Conservation (phyloP, 2,797 vertebrate genomes). For the Pantherophis alleghaniensis region DNA sequence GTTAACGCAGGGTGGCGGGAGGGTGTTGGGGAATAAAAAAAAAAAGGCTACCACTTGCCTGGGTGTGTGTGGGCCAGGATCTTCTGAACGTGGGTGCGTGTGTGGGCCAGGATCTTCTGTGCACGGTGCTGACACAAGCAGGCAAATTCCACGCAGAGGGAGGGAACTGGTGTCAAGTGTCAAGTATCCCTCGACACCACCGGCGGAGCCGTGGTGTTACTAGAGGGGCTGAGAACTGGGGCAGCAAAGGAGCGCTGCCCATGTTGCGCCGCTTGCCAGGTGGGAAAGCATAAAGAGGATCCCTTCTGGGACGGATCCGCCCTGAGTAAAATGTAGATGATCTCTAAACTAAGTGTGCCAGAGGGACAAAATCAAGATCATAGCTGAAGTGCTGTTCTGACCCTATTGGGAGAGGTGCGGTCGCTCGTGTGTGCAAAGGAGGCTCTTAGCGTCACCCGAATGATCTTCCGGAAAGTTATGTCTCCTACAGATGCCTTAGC, state of each 20-base stretch:
- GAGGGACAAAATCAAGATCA: background rate
- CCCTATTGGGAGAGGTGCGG: slow-evolving; percentile 10
- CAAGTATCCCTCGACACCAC: too few species aligned
- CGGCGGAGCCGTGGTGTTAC: too few species aligned
- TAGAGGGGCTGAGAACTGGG: background rate
- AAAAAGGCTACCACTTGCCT: slow-evolving; percentile 25
- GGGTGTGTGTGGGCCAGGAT: slow-evolving; percentile 26
- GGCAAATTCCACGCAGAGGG: slow-evolving; percentile 18
- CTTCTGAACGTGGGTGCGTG: slow-evolving; percentile 13
- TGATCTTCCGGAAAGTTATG: slow-evolving; percentile 36
- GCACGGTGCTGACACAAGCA: background rate
- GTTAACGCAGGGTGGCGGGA: background rate
- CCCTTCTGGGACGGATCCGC: slow-evolving; percentile 27
- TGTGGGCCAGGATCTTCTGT: slow-evolving; percentile 22
- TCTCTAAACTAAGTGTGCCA: slow-evolving; percentile 16
- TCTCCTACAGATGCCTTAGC: slow-evolving; percentile 6
- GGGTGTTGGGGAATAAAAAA: accelerated
- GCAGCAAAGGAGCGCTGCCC: background rate
- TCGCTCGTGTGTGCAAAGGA: background rate
- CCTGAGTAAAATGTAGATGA: background rate
- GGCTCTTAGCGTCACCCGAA: slow-evolving; percentile 22
- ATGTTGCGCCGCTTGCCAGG: slow-evolving; percentile 18
- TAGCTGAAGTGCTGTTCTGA: background rate
- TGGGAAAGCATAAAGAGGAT: slow-evolving; percentile 17
- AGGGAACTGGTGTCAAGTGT: background rate